A percentile compares a stretch with the other conserved stretches of the same genome.
phyloP scores from a whole-genome alignment of 1,140 invertebrate genomes.

The Rhysida immarginata region DNA sequence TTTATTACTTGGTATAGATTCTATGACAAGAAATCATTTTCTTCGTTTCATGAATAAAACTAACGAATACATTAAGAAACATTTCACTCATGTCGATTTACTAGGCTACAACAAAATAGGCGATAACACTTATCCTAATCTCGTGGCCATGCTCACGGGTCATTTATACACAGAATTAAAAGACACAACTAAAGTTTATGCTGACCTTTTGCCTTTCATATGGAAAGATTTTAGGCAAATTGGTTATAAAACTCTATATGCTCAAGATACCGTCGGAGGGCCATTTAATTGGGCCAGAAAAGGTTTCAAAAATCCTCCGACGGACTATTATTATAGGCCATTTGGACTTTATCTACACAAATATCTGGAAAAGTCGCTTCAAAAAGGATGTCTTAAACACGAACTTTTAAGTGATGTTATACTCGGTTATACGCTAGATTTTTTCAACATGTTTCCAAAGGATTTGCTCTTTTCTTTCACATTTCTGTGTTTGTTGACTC shows the following conservation, averaged over 20 bases:
- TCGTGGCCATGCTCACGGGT: conserved; percentile 54
- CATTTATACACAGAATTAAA: conserved; percentile 20
- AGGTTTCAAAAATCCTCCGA: conserved; percentile 31
- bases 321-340: conserved; percentile 34
- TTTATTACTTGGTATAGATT: conserved; percentile 39
- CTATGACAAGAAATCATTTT: conserved; percentile 41
- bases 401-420: conserved; percentile 18
- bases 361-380: conserved; percentile 8
- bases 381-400: conserved; percentile 6
- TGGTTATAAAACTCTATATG: conserved; percentile 34
- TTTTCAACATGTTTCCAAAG: conserved; percentile 10
- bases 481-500: conserved; percentile 26
- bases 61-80: conserved; percentile 28
- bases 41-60: conserved; percentile 38
- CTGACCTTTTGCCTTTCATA: conserved; percentile 31
- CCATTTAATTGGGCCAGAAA: conserved; percentile 33
- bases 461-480: conserved; percentile 24
- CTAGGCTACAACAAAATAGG: conserved; percentile 22
- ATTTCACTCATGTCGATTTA: conserved; percentile 16
- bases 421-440: conserved; percentile 4
- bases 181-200: conserved; percentile 22
- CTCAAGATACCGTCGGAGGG: conserved; percentile 34
- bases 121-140: conserved; percentile 61
- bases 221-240: conserved; percentile 33
- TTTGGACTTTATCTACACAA: conserved; percentile 16